A percentile compares a stretch with the other conserved stretches of the same genome.
phyloP scores from a whole-genome alignment of 1,140 invertebrate species.

The Leucophenga varia region DNA sequence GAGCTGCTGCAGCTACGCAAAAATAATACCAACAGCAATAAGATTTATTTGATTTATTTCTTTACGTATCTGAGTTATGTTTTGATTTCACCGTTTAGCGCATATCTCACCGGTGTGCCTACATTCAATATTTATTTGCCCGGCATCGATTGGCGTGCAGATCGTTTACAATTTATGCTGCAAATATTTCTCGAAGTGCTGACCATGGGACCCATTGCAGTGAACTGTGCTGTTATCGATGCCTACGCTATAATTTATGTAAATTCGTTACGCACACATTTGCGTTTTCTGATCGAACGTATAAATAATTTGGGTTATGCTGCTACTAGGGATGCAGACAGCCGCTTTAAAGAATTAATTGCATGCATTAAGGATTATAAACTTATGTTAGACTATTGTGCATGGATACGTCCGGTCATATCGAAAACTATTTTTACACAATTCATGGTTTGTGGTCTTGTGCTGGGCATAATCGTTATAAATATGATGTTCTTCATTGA shows the following conservation, averaged over 20 bases:
- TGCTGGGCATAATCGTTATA: background rate
- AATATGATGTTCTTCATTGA: background rate
- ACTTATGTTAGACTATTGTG: background rate
- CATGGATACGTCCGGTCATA: background rate
- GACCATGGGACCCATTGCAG: background rate
- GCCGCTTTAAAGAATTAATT: background rate
- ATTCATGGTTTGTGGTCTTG: background rate
- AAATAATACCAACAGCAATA: no score
- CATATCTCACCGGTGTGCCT: no score
- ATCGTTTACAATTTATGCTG: background rate
- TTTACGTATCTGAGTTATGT: no score
- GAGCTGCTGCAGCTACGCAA: no score
- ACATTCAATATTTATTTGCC: no score
- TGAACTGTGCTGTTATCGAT: background rate
- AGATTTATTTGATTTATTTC: no score
- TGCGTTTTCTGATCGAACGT: background rate
- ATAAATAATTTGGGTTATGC: background rate
- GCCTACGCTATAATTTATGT: background rate
- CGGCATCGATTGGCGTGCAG: background rate
- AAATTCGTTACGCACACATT: background rate
- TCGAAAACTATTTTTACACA: background rate
- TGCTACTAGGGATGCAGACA: background rate
- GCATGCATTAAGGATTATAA: background rate
- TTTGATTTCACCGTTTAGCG: no score
- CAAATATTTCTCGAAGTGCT: background rate